Percentiles rank a stretch among this genome's conserved stretches.
These are phyloP conservation scores for Alligator mississippiensis DNA, from an alignment of 2,113 vertebrate genomes.

Conservation along the genomic window DNA sequence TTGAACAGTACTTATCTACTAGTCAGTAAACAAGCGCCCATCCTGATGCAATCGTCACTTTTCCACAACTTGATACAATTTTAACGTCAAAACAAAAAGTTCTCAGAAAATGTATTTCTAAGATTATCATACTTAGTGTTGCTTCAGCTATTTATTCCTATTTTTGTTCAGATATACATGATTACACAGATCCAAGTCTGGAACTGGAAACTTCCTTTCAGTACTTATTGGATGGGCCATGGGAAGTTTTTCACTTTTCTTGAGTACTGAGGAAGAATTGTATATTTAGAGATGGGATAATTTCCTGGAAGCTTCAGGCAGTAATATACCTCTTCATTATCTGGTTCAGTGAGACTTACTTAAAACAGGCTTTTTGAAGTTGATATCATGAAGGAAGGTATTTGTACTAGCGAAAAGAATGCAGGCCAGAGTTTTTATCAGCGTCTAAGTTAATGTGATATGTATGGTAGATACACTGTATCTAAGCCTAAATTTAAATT, in stretches of 20 bases:
- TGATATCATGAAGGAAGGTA: conserved; percentile 16
- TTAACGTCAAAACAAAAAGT: neutral
- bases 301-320: conserved; percentile 8
- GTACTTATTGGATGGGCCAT: neutral
- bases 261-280: neutral
- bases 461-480: neutral
- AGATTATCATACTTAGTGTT: neutral
- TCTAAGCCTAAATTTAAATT: neutral
- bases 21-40: neutral
- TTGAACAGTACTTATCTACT: neutral
- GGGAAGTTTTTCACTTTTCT: neutral
- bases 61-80: neutral
- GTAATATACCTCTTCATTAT: neutral
- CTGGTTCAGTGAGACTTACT: neutral
- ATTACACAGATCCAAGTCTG: neutral
- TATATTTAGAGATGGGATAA: conserved; percentile 1
- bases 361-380: neutral
- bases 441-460: fast-evolving
- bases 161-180: neutral
- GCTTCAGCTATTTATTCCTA: neutral
- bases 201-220: neutral
- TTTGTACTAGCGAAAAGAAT: neutral
- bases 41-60: neutral
- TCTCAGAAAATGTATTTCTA: neutral
- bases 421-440: neutral